A percentile compares a stretch with the other conserved stretches of the same genome.
These are phyloP conservation scores for Apocheima hispidaria DNA, from an alignment of 2,888 invertebrate species.

Conservation along the genomic window DNA sequence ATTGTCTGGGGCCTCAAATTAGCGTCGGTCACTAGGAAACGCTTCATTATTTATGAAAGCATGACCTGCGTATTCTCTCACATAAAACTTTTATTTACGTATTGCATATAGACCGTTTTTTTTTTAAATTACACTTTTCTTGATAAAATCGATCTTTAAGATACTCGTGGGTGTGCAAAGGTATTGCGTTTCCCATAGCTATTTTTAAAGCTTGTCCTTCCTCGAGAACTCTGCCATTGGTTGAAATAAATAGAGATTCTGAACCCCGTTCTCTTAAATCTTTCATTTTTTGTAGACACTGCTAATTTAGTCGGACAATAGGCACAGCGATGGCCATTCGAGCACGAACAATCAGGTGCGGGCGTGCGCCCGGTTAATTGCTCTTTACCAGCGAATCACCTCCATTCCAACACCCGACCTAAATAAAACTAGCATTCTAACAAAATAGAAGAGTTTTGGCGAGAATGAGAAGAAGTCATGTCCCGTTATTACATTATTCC, in stretches of 20 bases:
- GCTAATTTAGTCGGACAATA: conserved; percentile 77
- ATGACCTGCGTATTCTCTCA: background rate
- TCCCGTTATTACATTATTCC: too few relatives aligned
- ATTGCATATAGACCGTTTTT: too few relatives aligned
- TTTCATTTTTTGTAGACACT: conserved; percentile 66
- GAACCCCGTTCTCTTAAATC: conserved; percentile 48
- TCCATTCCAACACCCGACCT: conserved; percentile 57
- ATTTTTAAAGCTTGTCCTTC: background rate
- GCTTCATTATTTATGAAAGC: conserved; percentile 1
- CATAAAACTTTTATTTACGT: background rate
- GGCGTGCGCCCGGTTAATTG: conserved; percentile 74
- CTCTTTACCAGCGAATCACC: conserved; percentile 70
- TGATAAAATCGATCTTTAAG: background rate
- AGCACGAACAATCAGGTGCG: conserved; percentile 66
- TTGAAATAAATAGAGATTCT: conserved; percentile 39
- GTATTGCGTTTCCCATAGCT: too few relatives aligned
- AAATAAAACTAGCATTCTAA: conserved; percentile 49
- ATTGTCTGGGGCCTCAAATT: conserved; percentile 46
- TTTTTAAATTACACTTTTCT: background rate
- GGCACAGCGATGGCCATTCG: conserved; percentile 62
- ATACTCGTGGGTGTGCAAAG: background rate
- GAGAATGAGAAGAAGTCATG: too few relatives aligned
- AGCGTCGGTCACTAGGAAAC: conserved; percentile 40
- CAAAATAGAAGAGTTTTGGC: conserved; percentile 47
- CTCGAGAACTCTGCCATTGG: conserved; percentile 27